phyloP scores from a whole-genome alignment of 1,140 invertebrate genomes.

The Sminthurinus signatus region DNA sequence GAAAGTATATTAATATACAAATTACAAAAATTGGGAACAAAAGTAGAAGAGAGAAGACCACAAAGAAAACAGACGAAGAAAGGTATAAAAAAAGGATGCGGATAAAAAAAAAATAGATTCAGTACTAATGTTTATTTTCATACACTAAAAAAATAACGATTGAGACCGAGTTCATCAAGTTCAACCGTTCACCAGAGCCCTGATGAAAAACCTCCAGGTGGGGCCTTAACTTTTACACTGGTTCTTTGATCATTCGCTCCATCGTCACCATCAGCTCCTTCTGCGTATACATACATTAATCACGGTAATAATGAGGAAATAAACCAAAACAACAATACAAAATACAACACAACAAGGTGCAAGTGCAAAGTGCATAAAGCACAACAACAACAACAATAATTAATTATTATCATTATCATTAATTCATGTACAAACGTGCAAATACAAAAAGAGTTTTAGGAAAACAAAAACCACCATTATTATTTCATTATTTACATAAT shows the following conservation, averaged over 20 bases:
- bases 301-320: not conserved
- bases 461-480: too few species aligned
- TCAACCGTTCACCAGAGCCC: slow-evolving; percentile 41
- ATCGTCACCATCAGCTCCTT: not conserved
- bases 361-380: too few species aligned
- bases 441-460: too few species aligned
- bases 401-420: too few species aligned
- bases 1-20: too few species aligned
- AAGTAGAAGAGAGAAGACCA: too few species aligned
- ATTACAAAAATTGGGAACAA: not conserved
- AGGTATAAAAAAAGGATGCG: slow-evolving; percentile 2
- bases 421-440: too few species aligned
- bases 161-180: not conserved
- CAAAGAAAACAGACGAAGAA: slow-evolving; percentile 10
- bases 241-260: slow-evolving; percentile 25
- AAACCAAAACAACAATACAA: too few species aligned
- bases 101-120: not conserved
- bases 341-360: too few species aligned
- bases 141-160: not conserved
- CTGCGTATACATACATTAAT: not conserved
- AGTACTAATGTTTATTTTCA: not conserved
- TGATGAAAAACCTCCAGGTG: slow-evolving; percentile 42
- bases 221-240: slow-evolving; percentile 39
- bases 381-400: too few species aligned
- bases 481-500: too few species aligned